These are phyloP conservation scores for Dasypogon diadema DNA, from an alignment of 2,888 invertebrate species.

Conservation along the genomic window DNA sequence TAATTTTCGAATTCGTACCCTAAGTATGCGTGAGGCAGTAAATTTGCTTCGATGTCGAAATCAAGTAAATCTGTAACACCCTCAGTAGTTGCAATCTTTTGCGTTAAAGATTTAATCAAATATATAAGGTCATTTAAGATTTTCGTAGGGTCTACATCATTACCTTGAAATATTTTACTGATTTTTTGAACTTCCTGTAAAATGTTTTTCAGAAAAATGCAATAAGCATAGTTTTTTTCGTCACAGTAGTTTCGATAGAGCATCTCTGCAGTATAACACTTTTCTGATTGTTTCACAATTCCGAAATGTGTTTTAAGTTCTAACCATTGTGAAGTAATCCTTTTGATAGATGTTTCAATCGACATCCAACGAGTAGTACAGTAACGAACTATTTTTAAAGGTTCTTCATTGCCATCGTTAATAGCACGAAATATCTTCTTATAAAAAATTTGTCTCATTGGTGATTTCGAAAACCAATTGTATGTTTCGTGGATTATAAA, in stretches of 20 bases:
- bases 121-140: background rate
- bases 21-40: background rate
- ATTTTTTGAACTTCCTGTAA: background rate
- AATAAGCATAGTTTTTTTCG: background rate
- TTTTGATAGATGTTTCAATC: background rate
- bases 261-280: background rate
- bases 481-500: slow-evolving; percentile 14
- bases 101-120: background rate
- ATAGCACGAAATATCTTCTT: background rate
- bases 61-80: background rate
- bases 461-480: slow-evolving; percentile 22
- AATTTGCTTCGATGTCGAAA: background rate
- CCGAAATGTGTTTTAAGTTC: slow-evolving; percentile 32
- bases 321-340: background rate
- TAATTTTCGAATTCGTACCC: slow-evolving; percentile 11
- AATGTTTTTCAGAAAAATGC: background rate
- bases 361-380: slow-evolving; percentile 24
- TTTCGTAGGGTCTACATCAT: background rate
- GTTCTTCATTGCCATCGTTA: background rate
- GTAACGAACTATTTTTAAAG: slow-evolving; percentile 4
- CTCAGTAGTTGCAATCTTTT: background rate
- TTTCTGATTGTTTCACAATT: background rate
- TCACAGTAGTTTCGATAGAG: background rate
- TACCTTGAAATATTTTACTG: slow-evolving; percentile 5
- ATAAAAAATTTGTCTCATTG: background rate